Evolutionary conservation across 1,140 invertebrate species (phyloP).

Genomic region (Drosophila varians): DNA sequence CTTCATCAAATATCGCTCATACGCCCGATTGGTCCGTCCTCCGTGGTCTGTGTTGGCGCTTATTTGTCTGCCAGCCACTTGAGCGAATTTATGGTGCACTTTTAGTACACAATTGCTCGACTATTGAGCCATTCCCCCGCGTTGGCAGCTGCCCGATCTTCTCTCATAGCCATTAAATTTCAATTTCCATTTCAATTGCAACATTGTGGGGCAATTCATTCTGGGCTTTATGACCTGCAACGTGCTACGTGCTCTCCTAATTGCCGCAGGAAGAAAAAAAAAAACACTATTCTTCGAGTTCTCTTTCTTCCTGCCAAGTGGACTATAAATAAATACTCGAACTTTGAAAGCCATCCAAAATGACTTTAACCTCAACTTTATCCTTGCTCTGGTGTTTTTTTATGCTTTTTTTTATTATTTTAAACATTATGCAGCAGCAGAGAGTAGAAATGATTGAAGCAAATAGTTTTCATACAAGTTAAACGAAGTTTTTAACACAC

Average conservation of each 20-base stretch:
- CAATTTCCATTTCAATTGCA: slow-evolving; percentile 61
- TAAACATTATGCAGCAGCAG: slow-evolving; percentile 12
- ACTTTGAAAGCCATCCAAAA: slow-evolving; percentile 14
- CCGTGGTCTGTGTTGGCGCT: neutral
- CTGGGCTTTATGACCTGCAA: slow-evolving; percentile 53
- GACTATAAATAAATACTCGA: slow-evolving; percentile 62
- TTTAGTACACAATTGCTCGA: slow-evolving; percentile 33
- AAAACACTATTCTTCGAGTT: slow-evolving; percentile 54
- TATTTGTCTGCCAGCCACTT: slow-evolving; percentile 24
- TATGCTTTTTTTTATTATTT: neutral
- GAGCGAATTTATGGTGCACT: slow-evolving; percentile 59
- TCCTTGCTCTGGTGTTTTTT: slow-evolving; percentile 3
- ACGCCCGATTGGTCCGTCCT: slow-evolving; percentile 39
- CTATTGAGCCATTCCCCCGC: slow-evolving; percentile 25
- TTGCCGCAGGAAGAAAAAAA: slow-evolving; percentile 55
- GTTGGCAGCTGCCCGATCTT: slow-evolving; percentile 3
- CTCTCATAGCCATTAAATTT: slow-evolving; percentile 23
- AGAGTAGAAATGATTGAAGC: slow-evolving; percentile 60
- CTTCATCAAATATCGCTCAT: slow-evolving; percentile 70
- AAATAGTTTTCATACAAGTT: slow-evolving; percentile 62
- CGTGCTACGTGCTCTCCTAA: slow-evolving; percentile 45
- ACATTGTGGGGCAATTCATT: slow-evolving; percentile 34
- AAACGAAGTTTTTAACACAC: slow-evolving; percentile 49
- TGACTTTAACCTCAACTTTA: slow-evolving; percentile 38
- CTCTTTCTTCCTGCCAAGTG: slow-evolving; percentile 31